Evolutionary conservation across 2,797 vertebrate species (phyloP), one percentile per base, ranked within the genome.

Genomic region (Myripristis murdjan): DNA sequence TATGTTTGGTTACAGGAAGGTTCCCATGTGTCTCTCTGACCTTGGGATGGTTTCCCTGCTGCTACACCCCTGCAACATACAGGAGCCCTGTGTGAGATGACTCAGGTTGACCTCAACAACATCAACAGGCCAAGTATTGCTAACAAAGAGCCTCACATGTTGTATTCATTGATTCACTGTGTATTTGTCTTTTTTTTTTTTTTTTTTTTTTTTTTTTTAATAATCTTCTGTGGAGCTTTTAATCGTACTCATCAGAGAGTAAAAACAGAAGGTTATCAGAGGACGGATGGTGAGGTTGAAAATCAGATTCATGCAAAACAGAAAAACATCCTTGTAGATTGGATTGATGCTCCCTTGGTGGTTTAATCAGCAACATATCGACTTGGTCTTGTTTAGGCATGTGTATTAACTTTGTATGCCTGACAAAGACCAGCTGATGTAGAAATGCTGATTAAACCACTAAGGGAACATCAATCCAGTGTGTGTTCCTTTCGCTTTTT

Each of bases 1-100:
- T 54, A 52, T n/a, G 58, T 55, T 82, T 86, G 64, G 70, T 58
- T 77, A 73, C 62, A 83, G 86, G 63, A 83, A 58, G 79, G 73
- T 54, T 82, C 87, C 76, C 74, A 79, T 83, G 75, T 89, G 75
- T 78, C 77, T 78, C 64, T 67, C 35, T 88, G 91, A 92, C 86
- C 88, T 87, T 81, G 76, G 70, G 65, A 74, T 85, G 64, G 43
- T 79, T 71, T 79, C 83, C 80, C 81, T 80, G 68, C 83, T 88
- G 86, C 79, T 79, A 69, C 44, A 69, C 35, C 67, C 48, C 56
- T 64, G 64, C 73, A 80, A 79, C 65, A 82, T 23, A 66, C 35
- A 46, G 73, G 58, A 80, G 28, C 61, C 74, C 52, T 79, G 82
- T 86, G 75, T 82, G 81, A 78, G 47, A 83, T 80, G 69, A 85